Base-by-base conservation (phyloP, 2,797 vertebrate genomes). In the Eulemur albifrons region DNA sequence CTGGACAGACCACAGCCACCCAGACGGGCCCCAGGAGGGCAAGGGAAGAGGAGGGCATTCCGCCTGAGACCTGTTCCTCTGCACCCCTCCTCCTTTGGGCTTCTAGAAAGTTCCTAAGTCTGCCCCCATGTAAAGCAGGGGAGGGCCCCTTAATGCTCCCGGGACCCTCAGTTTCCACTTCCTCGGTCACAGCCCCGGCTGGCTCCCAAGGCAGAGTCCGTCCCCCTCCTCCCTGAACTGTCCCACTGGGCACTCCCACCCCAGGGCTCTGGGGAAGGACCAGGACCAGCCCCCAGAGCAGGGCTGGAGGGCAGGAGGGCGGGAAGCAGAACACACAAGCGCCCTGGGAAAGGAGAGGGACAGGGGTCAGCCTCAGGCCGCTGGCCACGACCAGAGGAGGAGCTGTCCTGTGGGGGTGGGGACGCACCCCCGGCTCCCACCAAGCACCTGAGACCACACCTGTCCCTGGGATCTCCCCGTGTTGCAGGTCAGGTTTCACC, bases 331-430 rank as follows among this genome's bases (percentile, higher is more conserved):
- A 43, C 13, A 72, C 38, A 21, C 52, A 8, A 7, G 52, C 52
- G 18, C 52, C 21, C 21, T 59, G 57, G 57, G 23, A 9, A 73
- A 25, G 45, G 5, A 43, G 67, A 35, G 75, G 40, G 20, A 59
- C 48, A 23, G 0, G 2, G 70, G n/a, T 10, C 43, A 54, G 61
- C 30, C 12, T 13, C 4, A 13, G n/a, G 85, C 48, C 12, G 0
- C 69, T 52, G n/a, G 4, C 11, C 0, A 7, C 59, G 65, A 54
- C 15, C 4, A 40, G 18, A 7, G 75, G 52, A 50, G 18, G 69
- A 13, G 23, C 9, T 54, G 6, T 52, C 92, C 25, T 7, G 0
- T 72, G 3, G 38, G 0, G 35, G 38, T 23, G 23, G 40, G 5
- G 50, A 52, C 4, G 17, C 50, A 52, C 50, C 17, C 17, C 50